Evolutionary conservation across 2,113 vertebrate species (phyloP), one percentile per base, ranked within the genome.

Genomic region (Lepus timidus): DNA sequence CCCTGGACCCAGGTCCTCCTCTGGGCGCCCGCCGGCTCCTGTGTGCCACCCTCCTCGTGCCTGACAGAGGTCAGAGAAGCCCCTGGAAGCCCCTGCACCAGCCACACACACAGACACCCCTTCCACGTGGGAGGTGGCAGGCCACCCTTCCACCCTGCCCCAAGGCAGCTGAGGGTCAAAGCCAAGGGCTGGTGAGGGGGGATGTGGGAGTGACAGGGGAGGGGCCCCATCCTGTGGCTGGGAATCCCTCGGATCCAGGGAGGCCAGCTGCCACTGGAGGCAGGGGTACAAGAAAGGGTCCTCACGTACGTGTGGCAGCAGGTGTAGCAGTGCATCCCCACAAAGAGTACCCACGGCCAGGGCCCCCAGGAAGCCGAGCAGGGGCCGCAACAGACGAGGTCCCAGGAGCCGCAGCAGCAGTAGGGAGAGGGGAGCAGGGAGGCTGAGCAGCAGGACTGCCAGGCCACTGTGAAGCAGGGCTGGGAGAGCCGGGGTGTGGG

Each of bases 311-410:
- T 99, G 99, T 0, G 99, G 99, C 93, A 99, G 96, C 82, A 99
- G 98, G 96, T 99, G 99, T 1, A 99, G 97, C 94, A 99, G 96
- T 0, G 99, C 99, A 1, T 99, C 99, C 91, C 99, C 99, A 33
- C 98, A 99, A 16, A 99, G 98, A 0, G 99, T 99, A 88, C 99
- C 98, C 96, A 98, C 98, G 6, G 99, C 99, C 98, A 99, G 95
- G 0, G 99, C 98, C 87, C 98, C 98, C 97, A 99, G 98, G 94
- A 99, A 99, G 96, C 98, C 97, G 20, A 99, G 97, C 12, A 99
- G 96, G 1, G 97, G 97, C 67, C 9, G 97, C 92, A 98, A 82
- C 19, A 95, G 64, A 61, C 80, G 14, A 17, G 93, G 97, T 91
- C 96, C 96, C 39, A 99, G 96, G 85, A 98, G 98, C 9, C 98